phyloP scores from a whole-genome alignment of 2,797 vertebrate species.

The Gadopsis marmoratus region DNA sequence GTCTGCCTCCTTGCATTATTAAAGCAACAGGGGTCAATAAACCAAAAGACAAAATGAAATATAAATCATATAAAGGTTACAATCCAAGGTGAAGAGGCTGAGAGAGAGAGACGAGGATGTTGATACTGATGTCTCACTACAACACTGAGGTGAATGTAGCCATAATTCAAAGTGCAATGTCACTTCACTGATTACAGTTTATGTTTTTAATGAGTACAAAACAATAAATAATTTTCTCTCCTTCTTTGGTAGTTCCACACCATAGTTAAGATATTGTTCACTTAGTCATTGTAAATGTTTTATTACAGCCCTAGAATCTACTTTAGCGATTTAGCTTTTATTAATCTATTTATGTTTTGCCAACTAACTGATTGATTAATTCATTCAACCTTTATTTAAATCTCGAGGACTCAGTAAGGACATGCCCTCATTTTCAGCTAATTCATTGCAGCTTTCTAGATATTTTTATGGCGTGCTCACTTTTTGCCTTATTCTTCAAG shows the following conservation, averaged over 20 bases:
- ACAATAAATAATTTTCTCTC: not conserved
- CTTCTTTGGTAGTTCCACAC: not conserved
- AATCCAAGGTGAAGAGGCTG: not conserved
- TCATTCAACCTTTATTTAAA: too few relatives aligned
- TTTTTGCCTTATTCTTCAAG: not conserved
- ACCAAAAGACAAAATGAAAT: not conserved
- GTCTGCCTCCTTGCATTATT: not conserved
- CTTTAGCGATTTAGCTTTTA: not conserved
- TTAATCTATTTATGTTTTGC: not conserved
- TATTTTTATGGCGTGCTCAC: not conserved
- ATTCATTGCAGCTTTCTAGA: not conserved
- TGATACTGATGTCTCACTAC: not conserved
- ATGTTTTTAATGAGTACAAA: conserved; percentile 19
- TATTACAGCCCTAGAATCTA: not conserved
- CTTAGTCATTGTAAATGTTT: not conserved
- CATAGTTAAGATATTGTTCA: conserved; percentile 8
- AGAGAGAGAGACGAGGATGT: not conserved
- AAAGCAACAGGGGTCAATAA: not conserved
- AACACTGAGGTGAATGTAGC: not conserved
- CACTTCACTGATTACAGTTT: not conserved
- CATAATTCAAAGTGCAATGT: not conserved
- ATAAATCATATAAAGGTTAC: not conserved
- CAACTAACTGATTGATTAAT: not conserved
- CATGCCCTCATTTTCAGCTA: too few relatives aligned
- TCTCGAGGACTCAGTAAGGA: too few relatives aligned